Conservation (phyloP, 2,113 vertebrate genomes). For the Oenanthe melanoleuca region DNA sequence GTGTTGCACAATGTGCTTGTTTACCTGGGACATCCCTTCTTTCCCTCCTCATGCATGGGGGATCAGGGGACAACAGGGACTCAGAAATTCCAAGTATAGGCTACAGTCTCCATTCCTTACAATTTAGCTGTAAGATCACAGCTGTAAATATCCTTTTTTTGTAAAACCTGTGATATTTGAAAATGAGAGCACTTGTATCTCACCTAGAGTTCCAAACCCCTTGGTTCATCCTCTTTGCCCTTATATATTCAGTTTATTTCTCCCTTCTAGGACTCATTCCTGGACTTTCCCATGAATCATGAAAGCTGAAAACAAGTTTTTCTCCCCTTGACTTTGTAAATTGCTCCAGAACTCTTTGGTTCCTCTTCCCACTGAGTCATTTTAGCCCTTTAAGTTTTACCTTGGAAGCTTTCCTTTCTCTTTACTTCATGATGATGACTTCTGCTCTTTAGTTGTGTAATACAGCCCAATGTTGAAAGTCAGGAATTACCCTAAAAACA, state of each 20-base stretch:
- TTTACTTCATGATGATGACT: neutral
- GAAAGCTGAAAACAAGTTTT: neutral
- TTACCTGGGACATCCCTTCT: conserved; percentile 42
- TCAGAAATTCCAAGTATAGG: neutral
- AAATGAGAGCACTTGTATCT: neutral
- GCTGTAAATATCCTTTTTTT: neutral
- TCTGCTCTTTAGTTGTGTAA: neutral
- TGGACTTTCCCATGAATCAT: neutral
- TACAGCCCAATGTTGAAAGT: neutral
- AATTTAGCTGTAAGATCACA: neutral
- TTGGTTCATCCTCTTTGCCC: neutral
- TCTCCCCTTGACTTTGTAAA: neutral
- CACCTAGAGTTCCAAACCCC: neutral
- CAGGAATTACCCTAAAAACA: neutral
- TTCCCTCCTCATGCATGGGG: neutral
- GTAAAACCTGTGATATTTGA: neutral
- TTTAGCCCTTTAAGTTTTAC: neutral
- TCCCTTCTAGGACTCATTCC: neutral
- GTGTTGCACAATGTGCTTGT: conserved; percentile 54
- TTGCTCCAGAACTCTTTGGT: neutral
- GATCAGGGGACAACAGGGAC: neutral
- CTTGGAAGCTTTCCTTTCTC: conserved; percentile 3
- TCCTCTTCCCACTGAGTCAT: neutral
- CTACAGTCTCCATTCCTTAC: neutral
- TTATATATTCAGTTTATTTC: neutral